phyloP scores from a whole-genome alignment of 2,888 invertebrate species.

The Diaprepes abbreviatus region DNA sequence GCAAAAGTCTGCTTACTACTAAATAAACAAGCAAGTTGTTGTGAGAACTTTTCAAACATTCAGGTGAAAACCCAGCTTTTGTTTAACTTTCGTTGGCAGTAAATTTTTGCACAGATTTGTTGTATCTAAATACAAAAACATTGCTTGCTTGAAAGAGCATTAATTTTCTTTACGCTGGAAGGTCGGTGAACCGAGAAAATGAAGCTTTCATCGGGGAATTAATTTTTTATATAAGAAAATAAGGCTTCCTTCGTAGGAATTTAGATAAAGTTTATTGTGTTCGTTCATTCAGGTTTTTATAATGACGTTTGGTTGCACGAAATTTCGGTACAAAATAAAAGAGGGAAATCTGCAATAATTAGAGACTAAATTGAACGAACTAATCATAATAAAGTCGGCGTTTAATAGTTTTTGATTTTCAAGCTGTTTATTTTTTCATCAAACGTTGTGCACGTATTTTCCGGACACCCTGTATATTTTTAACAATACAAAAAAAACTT shows the following conservation, averaged over 20 bases:
- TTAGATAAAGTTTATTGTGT: not conserved
- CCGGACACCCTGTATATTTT: too few species aligned
- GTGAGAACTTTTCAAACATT: not conserved
- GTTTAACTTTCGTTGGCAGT: slow-evolving; percentile 1
- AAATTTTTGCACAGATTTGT: slow-evolving; percentile 18
- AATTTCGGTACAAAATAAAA: too few species aligned
- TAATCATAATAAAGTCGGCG: too few species aligned
- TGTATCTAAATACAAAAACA: slow-evolving; percentile 14
- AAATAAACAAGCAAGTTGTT: slow-evolving; percentile 1
- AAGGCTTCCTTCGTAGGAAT: not conserved
- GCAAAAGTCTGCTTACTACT: not conserved
- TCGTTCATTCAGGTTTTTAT: too few species aligned
- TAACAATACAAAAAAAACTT: too few species aligned
- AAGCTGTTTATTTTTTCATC: too few species aligned
- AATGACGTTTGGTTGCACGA: too few species aligned
- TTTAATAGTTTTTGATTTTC: too few species aligned
- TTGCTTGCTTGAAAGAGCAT: slow-evolving; percentile 5
- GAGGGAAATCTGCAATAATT: too few species aligned
- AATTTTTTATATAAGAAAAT: not conserved
- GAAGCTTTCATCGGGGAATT: not conserved
- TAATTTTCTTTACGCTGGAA: slow-evolving; percentile 5
- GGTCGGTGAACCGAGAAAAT: slow-evolving; percentile 7
- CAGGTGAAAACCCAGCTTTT: slow-evolving; percentile 5
- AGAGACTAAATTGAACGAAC: too few species aligned
- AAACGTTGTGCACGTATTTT: too few species aligned